These are phyloP conservation scores for Cryptotermes secundus DNA, from an alignment of 1,140 invertebrate species.

Conservation along the genomic window DNA sequence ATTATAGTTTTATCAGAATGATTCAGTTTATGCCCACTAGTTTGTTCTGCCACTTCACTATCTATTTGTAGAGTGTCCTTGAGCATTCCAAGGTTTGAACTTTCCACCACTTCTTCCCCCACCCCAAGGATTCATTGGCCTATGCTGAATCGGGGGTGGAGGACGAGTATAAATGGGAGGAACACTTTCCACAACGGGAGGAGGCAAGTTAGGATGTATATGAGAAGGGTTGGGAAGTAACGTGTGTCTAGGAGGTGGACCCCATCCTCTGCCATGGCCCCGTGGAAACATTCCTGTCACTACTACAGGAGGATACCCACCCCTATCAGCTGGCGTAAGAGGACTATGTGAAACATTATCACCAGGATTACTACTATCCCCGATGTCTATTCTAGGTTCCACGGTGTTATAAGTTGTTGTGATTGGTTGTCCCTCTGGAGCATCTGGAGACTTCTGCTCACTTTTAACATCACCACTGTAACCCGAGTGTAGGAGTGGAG, in stretches of 20 bases:
- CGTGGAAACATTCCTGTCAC: not conserved
- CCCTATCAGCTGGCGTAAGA: not conserved
- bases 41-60: not conserved
- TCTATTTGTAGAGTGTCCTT: constrained; percentile 7
- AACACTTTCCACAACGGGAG: not conserved
- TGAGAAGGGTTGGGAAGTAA: not conserved
- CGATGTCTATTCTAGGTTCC: not conserved
- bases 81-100: constrained; percentile 10
- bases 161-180: not conserved
- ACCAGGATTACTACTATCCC: not conserved
- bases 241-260: not conserved
- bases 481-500: not conserved
- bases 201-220: not conserved
- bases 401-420: constrained; percentile 14
- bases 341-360: constrained; percentile 6
- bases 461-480: constrained; percentile 13
- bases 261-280: constrained; percentile 14
- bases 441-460: not conserved
- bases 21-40: not conserved
- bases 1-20: not conserved
- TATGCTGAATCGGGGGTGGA: not conserved
- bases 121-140: constrained; percentile 7
- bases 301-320: not conserved
- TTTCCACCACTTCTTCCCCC: not conserved
- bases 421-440: constrained; percentile 1